A percentile compares a stretch with the other conserved stretches of the same genome.
Evolutionary conservation across 2,888 invertebrate genomes (phyloP).

Genomic region (Nymphalis polychloros): DNA sequence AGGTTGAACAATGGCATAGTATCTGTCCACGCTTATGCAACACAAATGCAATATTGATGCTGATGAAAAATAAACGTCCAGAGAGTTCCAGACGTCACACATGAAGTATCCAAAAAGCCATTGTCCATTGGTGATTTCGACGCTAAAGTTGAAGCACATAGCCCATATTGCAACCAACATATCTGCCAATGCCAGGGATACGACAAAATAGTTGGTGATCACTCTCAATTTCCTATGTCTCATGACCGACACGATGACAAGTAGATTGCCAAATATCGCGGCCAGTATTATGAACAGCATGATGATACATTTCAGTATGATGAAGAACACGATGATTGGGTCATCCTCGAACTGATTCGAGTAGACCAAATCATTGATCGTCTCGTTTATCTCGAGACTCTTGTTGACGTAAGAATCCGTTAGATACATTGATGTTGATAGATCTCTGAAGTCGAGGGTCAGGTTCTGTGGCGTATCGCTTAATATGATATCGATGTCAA

Average conservation of each 20-base stretch:
- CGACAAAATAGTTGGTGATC: constrained; percentile 97
- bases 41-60: constrained; percentile 96
- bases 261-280: constrained; percentile 93
- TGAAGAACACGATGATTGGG: constrained; percentile 81
- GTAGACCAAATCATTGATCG: constrained; percentile 63
- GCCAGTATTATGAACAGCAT: constrained; percentile 94
- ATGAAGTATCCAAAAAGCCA: constrained; percentile 96
- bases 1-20: constrained; percentile 96
- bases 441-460: constrained; percentile 63
- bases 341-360: constrained; percentile 67
- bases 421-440: constrained; percentile 75
- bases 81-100: constrained; percentile 98
- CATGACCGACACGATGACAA: constrained; percentile 93
- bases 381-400: constrained; percentile 62
- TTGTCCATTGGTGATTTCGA: constrained; percentile 89
- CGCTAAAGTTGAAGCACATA: constrained; percentile 96
- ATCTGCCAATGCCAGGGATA: constrained; percentile 95
- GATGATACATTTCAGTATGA: constrained; percentile 87
- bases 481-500: constrained; percentile 59
- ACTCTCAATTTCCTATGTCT: constrained; percentile 85
- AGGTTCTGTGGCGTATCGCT: constrained; percentile 57
- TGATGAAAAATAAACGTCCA: constrained; percentile 97
- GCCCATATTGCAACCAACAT: constrained; percentile 96
- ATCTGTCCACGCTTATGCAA: constrained; percentile 94
- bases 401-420: constrained; percentile 67